Conservation (phyloP, 2,797 vertebrate genomes). For the Brotogeris chrysoptera region DNA sequence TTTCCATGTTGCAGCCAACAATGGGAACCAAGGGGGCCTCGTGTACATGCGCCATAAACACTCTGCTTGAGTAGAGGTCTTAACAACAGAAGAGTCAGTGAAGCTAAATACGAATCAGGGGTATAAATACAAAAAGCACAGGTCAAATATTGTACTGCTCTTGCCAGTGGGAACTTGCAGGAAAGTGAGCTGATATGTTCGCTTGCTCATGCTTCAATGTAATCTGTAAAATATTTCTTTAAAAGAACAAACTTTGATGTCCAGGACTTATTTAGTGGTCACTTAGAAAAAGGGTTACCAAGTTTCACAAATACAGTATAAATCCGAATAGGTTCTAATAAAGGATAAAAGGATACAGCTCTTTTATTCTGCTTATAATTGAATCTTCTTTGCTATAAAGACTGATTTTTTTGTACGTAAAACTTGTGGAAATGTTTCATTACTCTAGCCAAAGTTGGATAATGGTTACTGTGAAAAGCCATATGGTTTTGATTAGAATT, state of each 20-base stretch:
- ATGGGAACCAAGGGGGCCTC: background rate
- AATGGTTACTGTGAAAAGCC: conserved; percentile 16
- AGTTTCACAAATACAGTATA: background rate
- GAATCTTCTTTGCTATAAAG: background rate
- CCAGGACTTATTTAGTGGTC: background rate
- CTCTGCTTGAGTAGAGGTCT: background rate
- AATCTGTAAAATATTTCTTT: background rate
- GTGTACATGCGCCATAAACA: background rate
- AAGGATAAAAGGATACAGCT: background rate
- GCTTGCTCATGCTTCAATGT: accelerated
- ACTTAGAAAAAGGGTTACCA: background rate
- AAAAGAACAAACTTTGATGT: background rate
- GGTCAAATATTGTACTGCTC: background rate
- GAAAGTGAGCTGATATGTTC: background rate
- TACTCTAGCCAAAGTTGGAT: background rate
- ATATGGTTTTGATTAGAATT: conserved; percentile 24
- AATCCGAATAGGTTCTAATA: background rate
- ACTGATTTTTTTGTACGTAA: background rate
- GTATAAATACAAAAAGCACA: background rate
- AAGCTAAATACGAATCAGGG: background rate
- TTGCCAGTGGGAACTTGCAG: background rate
- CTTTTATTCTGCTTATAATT: background rate
- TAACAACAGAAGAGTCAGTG: background rate
- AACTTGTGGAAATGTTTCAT: background rate
- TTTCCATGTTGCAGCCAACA: background rate